A percentile compares a stretch with the other conserved stretches of the same genome.
Evolutionary conservation across 2,888 invertebrate genomes (phyloP).

Genomic region (Aradus depressus): DNA sequence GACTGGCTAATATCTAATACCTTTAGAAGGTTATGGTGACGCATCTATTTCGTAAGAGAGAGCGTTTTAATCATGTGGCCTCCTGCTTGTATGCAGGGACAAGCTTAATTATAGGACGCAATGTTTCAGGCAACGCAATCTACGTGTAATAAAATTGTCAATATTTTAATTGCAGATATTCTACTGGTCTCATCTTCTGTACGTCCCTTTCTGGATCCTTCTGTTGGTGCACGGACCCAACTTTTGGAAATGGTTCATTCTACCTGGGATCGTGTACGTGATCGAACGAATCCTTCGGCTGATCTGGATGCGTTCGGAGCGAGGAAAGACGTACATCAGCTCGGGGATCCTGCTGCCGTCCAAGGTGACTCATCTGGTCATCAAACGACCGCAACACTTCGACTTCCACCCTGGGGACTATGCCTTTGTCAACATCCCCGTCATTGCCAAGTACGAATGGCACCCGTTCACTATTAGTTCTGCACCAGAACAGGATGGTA

Average conservation of each 20-base stretch:
- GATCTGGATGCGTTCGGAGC: constrained; percentile 48
- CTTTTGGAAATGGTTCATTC: constrained; percentile 90
- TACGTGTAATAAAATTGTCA: too few species aligned
- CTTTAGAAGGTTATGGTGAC: too few species aligned
- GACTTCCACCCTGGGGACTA: constrained; percentile 89
- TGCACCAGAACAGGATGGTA: constrained; percentile 84
- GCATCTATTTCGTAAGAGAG: too few species aligned
- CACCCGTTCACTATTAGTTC: constrained; percentile 95
- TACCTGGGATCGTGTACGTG: constrained; percentile 66
- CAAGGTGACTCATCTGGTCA: constrained; percentile 80
- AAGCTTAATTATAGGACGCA: too few species aligned
- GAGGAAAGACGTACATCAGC: constrained; percentile 80
- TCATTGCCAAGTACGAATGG: constrained; percentile 88
- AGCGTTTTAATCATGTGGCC: too few species aligned
- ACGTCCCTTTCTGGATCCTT: constrained; percentile 77
- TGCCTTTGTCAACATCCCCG: constrained; percentile 83
- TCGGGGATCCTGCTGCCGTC: constrained; percentile 79
- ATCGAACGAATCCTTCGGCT: constrained; percentile 59
- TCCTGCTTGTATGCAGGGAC: too few species aligned
- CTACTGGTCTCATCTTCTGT: constrained; percentile 86
- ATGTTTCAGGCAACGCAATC: too few species aligned
- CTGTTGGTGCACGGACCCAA: constrained; percentile 78
- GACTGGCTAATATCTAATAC: too few species aligned
- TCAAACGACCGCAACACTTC: constrained; percentile 74
- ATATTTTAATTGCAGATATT: constrained; percentile 53